Percentiles rank a stretch among this genome's conserved stretches.
phyloP scores from a whole-genome alignment of 2,113 vertebrate species.

The Psammodynastes pulverulentus region DNA sequence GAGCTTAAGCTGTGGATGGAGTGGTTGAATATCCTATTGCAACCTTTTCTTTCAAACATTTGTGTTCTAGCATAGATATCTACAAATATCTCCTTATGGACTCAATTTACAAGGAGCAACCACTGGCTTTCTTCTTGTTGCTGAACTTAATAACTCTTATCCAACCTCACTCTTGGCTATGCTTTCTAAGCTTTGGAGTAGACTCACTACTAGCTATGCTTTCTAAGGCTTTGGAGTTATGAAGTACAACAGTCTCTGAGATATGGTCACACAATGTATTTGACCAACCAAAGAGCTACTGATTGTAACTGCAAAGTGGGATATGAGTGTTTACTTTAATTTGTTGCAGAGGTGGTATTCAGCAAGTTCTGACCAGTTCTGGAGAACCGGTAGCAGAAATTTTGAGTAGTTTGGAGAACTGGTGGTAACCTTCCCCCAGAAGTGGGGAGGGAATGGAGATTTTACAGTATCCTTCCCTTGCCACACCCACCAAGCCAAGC shows the following conservation, averaged over 20 bases:
- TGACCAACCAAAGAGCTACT: neutral
- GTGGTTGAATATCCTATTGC: too few relatives aligned
- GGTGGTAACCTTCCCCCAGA: too few relatives aligned
- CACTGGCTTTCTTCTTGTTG: neutral
- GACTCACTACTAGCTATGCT: neutral
- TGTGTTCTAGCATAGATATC: neutral
- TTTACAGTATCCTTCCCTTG: too few relatives aligned
- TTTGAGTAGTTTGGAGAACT: too few relatives aligned
- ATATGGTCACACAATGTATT: neutral
- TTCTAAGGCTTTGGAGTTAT: neutral
- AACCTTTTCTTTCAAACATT: too few relatives aligned
- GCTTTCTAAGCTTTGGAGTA: too few relatives aligned
- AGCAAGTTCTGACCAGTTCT: too few relatives aligned
- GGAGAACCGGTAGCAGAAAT: too few relatives aligned
- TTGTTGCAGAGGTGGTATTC: too few relatives aligned
- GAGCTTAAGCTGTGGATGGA: neutral
- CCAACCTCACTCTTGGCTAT: neutral
- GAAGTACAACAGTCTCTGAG: neutral
- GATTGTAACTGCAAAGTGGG: neutral
- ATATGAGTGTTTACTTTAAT: neutral
- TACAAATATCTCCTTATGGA: neutral
- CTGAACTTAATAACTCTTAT: neutral
- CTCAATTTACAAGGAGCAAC: neutral
- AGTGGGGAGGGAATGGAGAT: too few relatives aligned
- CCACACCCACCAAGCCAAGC: too few relatives aligned